Evolutionary conservation across 37 sponge, comb jelly and placozoan genomes (phyloP).

Genomic region (Theonella swinhoei): DNA sequence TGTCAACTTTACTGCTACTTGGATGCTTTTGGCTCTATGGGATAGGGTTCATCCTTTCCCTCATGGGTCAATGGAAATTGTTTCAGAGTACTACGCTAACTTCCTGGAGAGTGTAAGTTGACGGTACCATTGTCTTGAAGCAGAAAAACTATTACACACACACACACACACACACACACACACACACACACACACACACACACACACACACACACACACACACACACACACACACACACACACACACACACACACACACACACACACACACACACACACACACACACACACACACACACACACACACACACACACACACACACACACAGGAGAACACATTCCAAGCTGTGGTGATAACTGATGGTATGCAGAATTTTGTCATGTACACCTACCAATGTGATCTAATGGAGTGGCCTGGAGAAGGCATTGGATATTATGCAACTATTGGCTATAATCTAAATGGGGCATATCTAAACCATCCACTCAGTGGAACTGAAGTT

Average conservation of each 20-base stretch:
- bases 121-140: no score
- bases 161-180: background rate
- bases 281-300: no score
- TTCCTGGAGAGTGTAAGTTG: background rate
- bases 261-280: no score
- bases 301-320: no score
- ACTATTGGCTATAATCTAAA: conserved; percentile 54
- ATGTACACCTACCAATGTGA: conserved; percentile 78
- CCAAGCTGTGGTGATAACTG: conserved; percentile 76
- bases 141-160: background rate
- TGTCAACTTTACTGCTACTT: conserved; percentile 19
- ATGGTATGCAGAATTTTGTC: conserved; percentile 47
- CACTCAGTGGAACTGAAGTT: conserved; percentile 4
- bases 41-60: conserved; percentile 48
- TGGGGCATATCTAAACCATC: conserved; percentile 42
- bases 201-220: no score
- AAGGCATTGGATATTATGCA: conserved; percentile 7
- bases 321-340: conserved; percentile 60
- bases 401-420: conserved; percentile 61
- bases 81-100: no score
- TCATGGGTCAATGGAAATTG: conserved; percentile 17
- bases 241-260: no score
- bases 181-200: no score
- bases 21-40: conserved; percentile 68
- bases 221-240: no score